Evolutionary conservation across 2,113 vertebrate genomes (phyloP).

Genomic region (Rafetus swinhoei): DNA sequence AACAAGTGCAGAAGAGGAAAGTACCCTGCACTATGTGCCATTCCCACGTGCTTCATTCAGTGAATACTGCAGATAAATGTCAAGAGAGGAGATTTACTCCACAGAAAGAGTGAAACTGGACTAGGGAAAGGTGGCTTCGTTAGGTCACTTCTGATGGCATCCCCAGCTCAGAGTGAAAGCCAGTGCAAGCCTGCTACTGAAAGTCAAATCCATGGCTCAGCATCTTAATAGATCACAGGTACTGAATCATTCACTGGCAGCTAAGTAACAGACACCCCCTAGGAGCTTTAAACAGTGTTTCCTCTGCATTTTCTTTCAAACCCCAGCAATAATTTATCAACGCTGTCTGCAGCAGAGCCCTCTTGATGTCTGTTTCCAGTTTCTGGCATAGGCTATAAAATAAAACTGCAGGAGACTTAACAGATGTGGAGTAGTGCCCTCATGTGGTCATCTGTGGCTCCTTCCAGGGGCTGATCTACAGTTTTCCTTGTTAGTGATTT

Average conservation of each 20-base stretch:
- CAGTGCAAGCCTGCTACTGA: neutral
- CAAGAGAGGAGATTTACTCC: rapidly evolving
- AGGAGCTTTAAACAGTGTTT: neutral
- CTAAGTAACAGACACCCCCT: rapidly evolving
- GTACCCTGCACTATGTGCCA: rapidly evolving
- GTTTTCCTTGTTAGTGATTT: neutral
- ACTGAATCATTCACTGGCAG: rapidly evolving
- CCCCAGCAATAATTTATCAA: rapidly evolving
- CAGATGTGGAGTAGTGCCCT: neutral
- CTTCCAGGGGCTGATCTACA: neutral
- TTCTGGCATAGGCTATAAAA: rapidly evolving
- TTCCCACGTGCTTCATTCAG: rapidly evolving
- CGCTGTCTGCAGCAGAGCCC: neutral
- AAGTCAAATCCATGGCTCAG: rapidly evolving
- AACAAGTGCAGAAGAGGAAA: rapidly evolving
- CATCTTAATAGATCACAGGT: rapidly evolving
- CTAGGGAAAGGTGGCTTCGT: neutral
- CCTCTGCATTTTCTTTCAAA: neutral
- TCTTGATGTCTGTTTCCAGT: rapidly evolving
- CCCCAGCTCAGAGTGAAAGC: rapidly evolving
- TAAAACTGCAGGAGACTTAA: rapidly evolving
- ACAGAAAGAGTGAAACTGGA: rapidly evolving
- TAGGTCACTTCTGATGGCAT: neutral
- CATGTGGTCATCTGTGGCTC: slow-evolving; percentile 16
- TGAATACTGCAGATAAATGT: neutral